Conservation (phyloP, 2,888 invertebrate species). For the Apamea epomidion region DNA sequence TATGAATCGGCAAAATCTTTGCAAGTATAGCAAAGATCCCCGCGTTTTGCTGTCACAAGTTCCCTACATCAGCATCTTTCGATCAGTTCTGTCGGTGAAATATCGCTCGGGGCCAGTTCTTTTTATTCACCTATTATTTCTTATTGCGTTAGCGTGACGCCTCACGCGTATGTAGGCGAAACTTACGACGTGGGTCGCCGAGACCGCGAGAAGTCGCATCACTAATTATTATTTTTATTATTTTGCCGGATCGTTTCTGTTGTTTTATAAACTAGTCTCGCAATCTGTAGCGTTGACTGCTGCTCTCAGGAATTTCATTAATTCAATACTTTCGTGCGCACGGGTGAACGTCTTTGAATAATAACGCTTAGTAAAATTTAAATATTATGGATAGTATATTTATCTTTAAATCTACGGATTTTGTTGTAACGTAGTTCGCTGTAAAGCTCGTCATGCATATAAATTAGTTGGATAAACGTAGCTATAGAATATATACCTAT, state of each 20-base stretch:
- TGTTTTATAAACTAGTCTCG: slow-evolving; percentile 53
- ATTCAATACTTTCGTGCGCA: slow-evolving; percentile 50
- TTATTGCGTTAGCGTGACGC: slow-evolving; percentile 78
- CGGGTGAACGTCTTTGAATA: slow-evolving; percentile 53
- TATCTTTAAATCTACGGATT: slow-evolving; percentile 68
- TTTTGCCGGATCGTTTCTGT: slow-evolving; percentile 47
- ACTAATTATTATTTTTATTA: slow-evolving; percentile 80
- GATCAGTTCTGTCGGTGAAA: slow-evolving; percentile 78
- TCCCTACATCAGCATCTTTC: slow-evolving; percentile 79
- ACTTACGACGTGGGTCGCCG: slow-evolving; percentile 73
- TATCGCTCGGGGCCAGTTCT: slow-evolving; percentile 75
- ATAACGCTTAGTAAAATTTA: slow-evolving; percentile 44
- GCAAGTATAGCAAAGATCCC: slow-evolving; percentile 55
- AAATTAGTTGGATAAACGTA: slow-evolving; percentile 72
- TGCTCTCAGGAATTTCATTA: slow-evolving; percentile 48
- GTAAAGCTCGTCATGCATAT: slow-evolving; percentile 75
- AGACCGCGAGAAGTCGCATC: slow-evolving; percentile 75
- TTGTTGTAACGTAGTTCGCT: slow-evolving; percentile 73
- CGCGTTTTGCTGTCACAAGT: slow-evolving; percentile 70
- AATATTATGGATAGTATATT: slow-evolving; percentile 52
- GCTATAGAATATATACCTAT: slow-evolving; percentile 73
- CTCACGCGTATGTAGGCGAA: slow-evolving; percentile 77
- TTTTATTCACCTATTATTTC: slow-evolving; percentile 79
- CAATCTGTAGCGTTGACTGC: slow-evolving; percentile 47
- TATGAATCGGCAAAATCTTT: slow-evolving; percentile 30